Conservation (phyloP, 2,888 invertebrate species). For the Perizoma affinitatum region DNA sequence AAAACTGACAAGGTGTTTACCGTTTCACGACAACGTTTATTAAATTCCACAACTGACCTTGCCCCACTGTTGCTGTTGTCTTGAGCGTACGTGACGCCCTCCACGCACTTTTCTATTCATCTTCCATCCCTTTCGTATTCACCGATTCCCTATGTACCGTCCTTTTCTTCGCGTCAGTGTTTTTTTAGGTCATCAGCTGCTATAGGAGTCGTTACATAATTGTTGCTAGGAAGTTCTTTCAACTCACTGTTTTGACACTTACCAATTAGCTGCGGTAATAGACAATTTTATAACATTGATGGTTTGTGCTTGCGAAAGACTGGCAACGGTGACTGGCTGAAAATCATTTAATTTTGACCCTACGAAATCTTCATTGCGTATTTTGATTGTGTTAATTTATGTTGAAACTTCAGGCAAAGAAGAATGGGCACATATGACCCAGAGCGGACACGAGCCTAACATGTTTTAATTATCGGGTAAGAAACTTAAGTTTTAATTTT, state of each 20-base stretch:
- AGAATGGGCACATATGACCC: too few species aligned
- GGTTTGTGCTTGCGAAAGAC: neutral
- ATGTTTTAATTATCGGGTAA: too few species aligned
- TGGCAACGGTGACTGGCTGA: too few species aligned
- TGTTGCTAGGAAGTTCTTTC: slow-evolving; percentile 45
- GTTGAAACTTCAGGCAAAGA: too few species aligned
- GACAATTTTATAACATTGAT: slow-evolving; percentile 13
- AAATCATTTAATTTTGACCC: too few species aligned
- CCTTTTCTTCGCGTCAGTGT: slow-evolving; percentile 30
- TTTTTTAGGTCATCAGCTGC: slow-evolving; percentile 61
- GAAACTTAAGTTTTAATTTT: too few species aligned
- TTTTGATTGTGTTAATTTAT: too few species aligned
- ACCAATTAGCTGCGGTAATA: slow-evolving; percentile 1
- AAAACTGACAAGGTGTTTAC: slow-evolving; percentile 22
- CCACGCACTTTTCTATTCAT: slow-evolving; percentile 55
- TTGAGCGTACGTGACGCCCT: slow-evolving; percentile 66
- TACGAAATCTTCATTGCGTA: too few species aligned
- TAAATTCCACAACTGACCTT: slow-evolving; percentile 56
- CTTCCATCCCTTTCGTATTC: slow-evolving; percentile 48
- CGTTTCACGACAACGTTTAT: slow-evolving; percentile 39
- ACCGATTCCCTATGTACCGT: slow-evolving; percentile 29
- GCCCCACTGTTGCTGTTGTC: slow-evolving; percentile 54
- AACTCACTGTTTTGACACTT: slow-evolving; percentile 30
- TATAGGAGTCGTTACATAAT: slow-evolving; percentile 37
- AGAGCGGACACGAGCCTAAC: too few species aligned